These are phyloP conservation scores for Trachurus trachurus DNA, from an alignment of 2,797 vertebrate species.

Conservation along the genomic window DNA sequence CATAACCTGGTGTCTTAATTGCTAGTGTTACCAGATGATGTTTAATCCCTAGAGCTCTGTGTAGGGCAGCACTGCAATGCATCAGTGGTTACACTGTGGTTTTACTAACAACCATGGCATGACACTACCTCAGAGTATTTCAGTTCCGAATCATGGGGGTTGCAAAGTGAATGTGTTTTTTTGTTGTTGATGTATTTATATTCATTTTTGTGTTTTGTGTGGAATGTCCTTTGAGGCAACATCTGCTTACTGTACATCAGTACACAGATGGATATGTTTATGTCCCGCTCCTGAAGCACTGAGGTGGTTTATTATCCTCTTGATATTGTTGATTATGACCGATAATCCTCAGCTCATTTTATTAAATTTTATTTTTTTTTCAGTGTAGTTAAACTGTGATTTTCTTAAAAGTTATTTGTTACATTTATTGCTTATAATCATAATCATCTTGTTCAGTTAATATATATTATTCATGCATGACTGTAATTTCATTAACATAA, in stretches of 20 bases:
- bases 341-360: slow-evolving; percentile 16
- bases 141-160: slow-evolving; percentile 18
- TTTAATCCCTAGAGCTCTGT: slow-evolving; percentile 53
- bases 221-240: slow-evolving; percentile 44
- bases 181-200: not conserved
- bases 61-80: slow-evolving; percentile 48
- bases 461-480: not conserved
- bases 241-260: slow-evolving; percentile 41
- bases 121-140: slow-evolving; percentile 49
- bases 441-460: not conserved
- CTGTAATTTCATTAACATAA: slow-evolving; percentile 5
- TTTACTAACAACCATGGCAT: slow-evolving; percentile 48
- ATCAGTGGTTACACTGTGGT: slow-evolving; percentile 60
- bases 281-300: slow-evolving; percentile 30
- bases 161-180: slow-evolving; percentile 12
- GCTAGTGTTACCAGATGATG: slow-evolving; percentile 50
- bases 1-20: slow-evolving; percentile 58
- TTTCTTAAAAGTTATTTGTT: not conserved
- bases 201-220: slow-evolving; percentile 22
- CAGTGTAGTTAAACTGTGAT: not conserved
- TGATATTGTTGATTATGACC: slow-evolving; percentile 41
- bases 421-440: not conserved
- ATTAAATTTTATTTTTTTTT: not conserved
- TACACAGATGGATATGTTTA: slow-evolving; percentile 41
- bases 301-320: slow-evolving; percentile 34